Evolutionary conservation across 2,113 vertebrate genomes (phyloP).

Genomic region (Pomatostomus ruficeps): DNA sequence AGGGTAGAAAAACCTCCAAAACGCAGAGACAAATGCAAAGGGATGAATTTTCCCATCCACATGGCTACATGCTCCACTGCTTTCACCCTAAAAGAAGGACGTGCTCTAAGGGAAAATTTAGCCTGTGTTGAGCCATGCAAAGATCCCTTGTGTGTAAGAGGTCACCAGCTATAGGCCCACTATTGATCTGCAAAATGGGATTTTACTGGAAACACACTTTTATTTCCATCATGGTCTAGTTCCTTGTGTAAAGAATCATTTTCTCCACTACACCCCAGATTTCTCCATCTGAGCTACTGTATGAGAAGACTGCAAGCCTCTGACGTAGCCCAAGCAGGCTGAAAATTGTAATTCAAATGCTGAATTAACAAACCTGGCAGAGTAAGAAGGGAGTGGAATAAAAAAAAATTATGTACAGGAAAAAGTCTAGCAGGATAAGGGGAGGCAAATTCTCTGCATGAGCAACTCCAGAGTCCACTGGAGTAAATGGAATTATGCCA

Average conservation of each 20-base stretch:
- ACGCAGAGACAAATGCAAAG: neutral
- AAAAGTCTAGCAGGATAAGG: neutral
- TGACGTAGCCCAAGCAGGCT: neutral
- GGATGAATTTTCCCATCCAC: neutral
- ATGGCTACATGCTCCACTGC: neutral
- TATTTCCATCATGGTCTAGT: neutral
- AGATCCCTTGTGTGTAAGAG: neutral
- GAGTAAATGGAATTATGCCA: neutral
- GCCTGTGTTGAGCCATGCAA: neutral
- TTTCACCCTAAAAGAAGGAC: neutral
- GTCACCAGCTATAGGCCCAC: neutral
- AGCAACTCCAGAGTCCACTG: neutral
- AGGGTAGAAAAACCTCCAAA: neutral
- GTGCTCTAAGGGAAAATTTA: neutral
- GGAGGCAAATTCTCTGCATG: neutral
- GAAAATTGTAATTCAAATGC: neutral
- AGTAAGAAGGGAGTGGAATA: neutral
- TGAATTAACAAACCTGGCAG: neutral
- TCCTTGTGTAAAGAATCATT: neutral
- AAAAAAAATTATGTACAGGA: neutral
- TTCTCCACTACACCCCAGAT: neutral
- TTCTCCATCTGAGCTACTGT: neutral
- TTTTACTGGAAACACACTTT: constrained; percentile 18
- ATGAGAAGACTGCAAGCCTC: neutral
- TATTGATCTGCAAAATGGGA: neutral